Evolutionary conservation across 1,140 invertebrate genomes (phyloP), one percentile per base, ranked within the genome.

Genomic region (Bombus confusus): DNA sequence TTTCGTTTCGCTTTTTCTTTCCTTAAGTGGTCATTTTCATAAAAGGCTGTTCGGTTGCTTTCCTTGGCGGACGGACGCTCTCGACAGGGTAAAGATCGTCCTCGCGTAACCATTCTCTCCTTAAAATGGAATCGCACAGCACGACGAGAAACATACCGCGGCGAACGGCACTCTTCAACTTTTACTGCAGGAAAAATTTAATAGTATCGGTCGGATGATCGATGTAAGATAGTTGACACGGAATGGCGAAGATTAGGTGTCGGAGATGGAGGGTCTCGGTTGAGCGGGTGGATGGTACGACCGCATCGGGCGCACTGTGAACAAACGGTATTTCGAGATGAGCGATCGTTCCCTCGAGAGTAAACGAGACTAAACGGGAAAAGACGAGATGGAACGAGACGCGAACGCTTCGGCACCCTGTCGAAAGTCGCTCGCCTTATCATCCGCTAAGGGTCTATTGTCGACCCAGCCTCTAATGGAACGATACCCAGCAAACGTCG

Each of bases 1-100:
- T 85, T 94, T 91, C 93, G 92, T 92, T 92, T 92, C 88, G 88
- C 91, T 91, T 94, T 94, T 94, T 93, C 93, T 92, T 93, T 91
- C 91, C 43, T 78, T n/a, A 41, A 86, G 85, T 87, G 89, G 91
- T 94, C 93, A 94, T 94, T 94, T 94, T 95, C 93, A 94, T 95
- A 93, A 94, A 93, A 92, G 64, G 43, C 88, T 83, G 88, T 72
- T 80, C 83, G 73, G 47, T 25, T 13, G 28, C 28, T 28, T n/a
- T 15, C 39, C 31, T 22, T 31, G 18, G 57, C 31, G 25, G 77
- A 15, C 31, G 25, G 77, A 15, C 39, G 1, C 43, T 22, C 13
- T 9, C n/a, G n/a, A 18, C 39, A 18, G 12, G 64, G 31, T 62
- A 39, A 57, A 37, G 66, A 78, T 43, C 28, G 9, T 64, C 13